Base-by-base conservation (phyloP, 1,140 invertebrate genomes). In the Drosophila yakuba region DNA sequence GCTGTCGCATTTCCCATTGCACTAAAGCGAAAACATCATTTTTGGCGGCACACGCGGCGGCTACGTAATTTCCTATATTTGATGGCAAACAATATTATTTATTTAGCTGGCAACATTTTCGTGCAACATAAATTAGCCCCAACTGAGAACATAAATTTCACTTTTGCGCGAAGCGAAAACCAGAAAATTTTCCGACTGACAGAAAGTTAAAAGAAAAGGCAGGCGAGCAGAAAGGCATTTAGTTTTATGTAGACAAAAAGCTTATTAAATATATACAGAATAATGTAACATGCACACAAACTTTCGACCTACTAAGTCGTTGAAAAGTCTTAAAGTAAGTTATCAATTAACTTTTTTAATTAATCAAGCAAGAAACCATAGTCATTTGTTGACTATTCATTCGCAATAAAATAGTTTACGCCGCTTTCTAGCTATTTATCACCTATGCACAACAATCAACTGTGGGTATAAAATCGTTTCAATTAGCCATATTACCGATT, bases 21-120 rank as follows among this genome's bases (percentile, higher is more conserved):
- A 57, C 58, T 78, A 74, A 58, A 56, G 32, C 25, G 35, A 66
- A 73, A 73, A 44, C 32, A 44, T 62, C 56, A 59, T 35, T 58
- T 39, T 57, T 58, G 39, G 63, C 48, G 81, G 74, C 60, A 50
- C 68, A 85, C 74, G 74, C 69, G 74, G 69, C 74, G 83, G 47
- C 71, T 86, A 82, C 83, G 83, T 82, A 82, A 86, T 88, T 50
- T 78, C 47, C 68, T 71, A 81, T 81, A 86, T 81, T 47, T 59
- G 39, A 52, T 44, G 20, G 20, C 57, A 38, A 67, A 71, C 72
- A 72, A 72, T 63, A 63, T 36, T 23, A 38, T 28, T 48, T 48
- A 61, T 69, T 69, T 45, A 47, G 28, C 55, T 56, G 47, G 39
- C 58, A 32, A 20, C 43, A 63, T 39, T 58, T 59, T 50, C 55